Base-by-base conservation (phyloP, 2,113 vertebrate species). In the Pitta sordida region DNA sequence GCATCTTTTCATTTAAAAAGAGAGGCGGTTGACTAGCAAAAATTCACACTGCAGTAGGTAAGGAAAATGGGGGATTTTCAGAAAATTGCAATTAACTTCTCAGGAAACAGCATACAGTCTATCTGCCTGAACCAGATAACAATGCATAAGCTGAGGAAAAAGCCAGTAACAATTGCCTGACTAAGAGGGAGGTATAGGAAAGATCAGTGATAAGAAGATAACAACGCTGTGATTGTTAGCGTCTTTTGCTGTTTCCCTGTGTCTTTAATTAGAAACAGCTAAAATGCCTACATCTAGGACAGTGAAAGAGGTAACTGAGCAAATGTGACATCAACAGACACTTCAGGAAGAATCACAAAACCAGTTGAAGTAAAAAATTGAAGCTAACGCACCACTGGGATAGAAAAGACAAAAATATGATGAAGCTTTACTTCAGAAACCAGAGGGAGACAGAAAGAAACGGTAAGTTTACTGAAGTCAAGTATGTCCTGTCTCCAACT, bases 261-360 rank as follows among this genome's bases (percentile, higher is more conserved):
- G 78, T 89, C 91, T 97, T 96, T 86, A 96, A 96, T 80, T 93
- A 95, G 93, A 97, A 94, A 96, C 60, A 91, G 86, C 44, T 75
- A 77, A 94, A 97, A 92, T 68, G 78, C 56, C 91, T 95, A 93
- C 81, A 86, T 91, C 86, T 93, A 92, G 76, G 92, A 96, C 59
- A 93, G 53, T 68, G 77, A 92, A 96, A 97, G 96, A 97, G 82
- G 79, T 95, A 97, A 95, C 80, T 77, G 74, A 97, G 86, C 59
- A 95, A 97, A 94, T 79, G 67, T 92, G 94, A 95, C 79, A 96
- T 91, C 88, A 95, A 94, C 90, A 94, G 95, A 93, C 71, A 86
- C 67, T 90, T 96, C 89, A 96, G 78, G 79, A 97, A 94, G 80
- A 96, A 95, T 93, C 67, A 93, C 69, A 94, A 96, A 95, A 74